Base-by-base conservation (phyloP, 2,888 invertebrate species). In the Amphiduros pacificus region DNA sequence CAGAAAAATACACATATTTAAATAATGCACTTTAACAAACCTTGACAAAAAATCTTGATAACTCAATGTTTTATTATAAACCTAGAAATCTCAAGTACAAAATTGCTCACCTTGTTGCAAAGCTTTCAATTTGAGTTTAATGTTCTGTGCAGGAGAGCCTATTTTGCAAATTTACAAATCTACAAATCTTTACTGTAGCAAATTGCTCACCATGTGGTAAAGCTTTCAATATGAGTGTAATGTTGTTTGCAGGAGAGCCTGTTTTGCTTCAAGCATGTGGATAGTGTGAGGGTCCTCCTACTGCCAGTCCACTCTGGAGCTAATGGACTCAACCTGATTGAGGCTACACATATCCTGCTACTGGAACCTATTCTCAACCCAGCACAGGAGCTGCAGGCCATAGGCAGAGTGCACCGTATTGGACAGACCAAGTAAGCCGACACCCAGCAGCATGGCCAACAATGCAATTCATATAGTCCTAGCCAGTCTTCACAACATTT, bases 351-450 rank as follows among this genome's bases (percentile, higher is more conserved):
- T 79, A 88, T 91, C 0, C 84, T 92, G 53, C 83, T 92, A 26
- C 87, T 89, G 0, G 91, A 92, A 73, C 91, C 91, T 0, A 85
- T 90, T 44, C 82, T 91, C 22, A 90, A 91, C 80, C 87, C 88
- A 1, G 88, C 88, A 0, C 88, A 89, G 73, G 90, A 91, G 74
- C 80, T 88, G 17, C 91, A 92, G 82, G 91, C 91, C 1, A 87
- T 92, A 61, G 91, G 91, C 0, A 83, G 92, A 62, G 86, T 92
- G 17, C 90, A 91, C 83, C 86, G 92, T 41, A 90, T 92, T 68
- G 92, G 92, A 0, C 92, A 92, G 82, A 89, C 86, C 0, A 88
- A 85, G 88, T 89, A 71, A 74, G 72, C 63, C n/a, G n/a, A n/a
- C n/a, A n/a, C 9, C 11, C 22, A 3, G 9, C 36, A 36, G 36